Evolutionary conservation across 2,797 vertebrate genomes (phyloP), one percentile per base, ranked within the genome.

Genomic region (Limnodromus scolopaceus): DNA sequence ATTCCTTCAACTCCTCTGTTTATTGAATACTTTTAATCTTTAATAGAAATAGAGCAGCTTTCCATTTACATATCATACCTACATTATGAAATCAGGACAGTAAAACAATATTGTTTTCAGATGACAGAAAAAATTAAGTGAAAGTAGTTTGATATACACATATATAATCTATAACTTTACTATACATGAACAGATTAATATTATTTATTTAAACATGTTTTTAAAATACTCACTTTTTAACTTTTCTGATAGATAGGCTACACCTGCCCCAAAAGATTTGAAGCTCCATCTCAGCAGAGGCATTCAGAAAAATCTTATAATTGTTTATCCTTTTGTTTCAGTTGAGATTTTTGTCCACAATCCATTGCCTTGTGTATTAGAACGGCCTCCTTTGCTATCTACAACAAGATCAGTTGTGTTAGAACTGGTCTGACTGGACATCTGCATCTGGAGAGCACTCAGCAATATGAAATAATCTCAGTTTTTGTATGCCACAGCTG

Each of bases 11-110:
- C 38, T 83, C 19, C 32, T 93, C 63, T 87, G 63, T 43, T 88
- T 39, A 60, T 77, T 87, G 60, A 94, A 71, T 55, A 76, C 22
- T 90, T 95, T 87, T 82, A 97, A 79, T 79, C 89, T 93, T 97
- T 93, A 94, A 92, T 60, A 90, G 85, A 93, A 95, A 76, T 63
- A 86, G 61, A 93, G 25, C 43, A 64, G 30, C 39, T 84, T 87
- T 89, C 28, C 41, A 72, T 81, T 94, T 92, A 92, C 25, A 68
- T 13, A 60, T 28, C 39, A 57, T 25, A 55, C 6, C 13, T 39
- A 34, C 63, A 45, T 70, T 89, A 88, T 55, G 38, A 87, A 96
- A 89, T 71, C 2, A 8, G 55, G 36, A 55, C 36, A 87, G 43
- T 45, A 94, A 95, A 93, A 11, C 16, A 83, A 85, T 74, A 83